Evolutionary conservation across 2,113 vertebrate species (phyloP).

Genomic region (Lepus europaeus): DNA sequence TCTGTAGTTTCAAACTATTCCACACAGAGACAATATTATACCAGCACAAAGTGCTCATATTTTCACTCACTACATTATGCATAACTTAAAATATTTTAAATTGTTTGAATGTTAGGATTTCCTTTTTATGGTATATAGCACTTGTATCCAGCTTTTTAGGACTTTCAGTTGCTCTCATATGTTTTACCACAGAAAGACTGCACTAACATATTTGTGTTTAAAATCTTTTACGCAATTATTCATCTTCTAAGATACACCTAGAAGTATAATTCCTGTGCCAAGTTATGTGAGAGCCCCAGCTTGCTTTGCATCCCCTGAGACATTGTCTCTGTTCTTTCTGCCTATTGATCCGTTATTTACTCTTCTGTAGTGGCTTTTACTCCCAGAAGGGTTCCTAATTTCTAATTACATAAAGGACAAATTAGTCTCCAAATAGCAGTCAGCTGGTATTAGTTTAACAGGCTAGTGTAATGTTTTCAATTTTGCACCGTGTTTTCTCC

Average conservation of each 20-base stretch:
- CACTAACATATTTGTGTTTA: neutral
- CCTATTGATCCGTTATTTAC: neutral
- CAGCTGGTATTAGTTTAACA: neutral
- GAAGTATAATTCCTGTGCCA: slow-evolving; percentile 19
- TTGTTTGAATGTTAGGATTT: neutral
- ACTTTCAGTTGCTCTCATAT: neutral
- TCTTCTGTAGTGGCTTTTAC: neutral
- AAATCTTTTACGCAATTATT: neutral
- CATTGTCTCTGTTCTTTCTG: neutral
- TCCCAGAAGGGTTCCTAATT: neutral
- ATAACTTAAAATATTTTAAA: slow-evolving; percentile 31
- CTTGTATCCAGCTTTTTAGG: neutral
- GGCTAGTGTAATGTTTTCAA: neutral
- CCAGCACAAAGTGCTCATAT: neutral
- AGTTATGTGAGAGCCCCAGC: slow-evolving; percentile 22
- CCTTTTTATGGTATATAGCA: neutral
- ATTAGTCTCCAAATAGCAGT: neutral
- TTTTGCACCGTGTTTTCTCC: neutral
- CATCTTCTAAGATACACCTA: neutral
- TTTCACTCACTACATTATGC: neutral
- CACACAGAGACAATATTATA: neutral
- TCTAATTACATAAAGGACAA: neutral
- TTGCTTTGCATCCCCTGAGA: neutral
- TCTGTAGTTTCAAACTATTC: neutral
- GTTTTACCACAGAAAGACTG: slow-evolving; percentile 18